Base-by-base conservation (phyloP, 2,113 vertebrate species). In the Clinocottus analis region DNA sequence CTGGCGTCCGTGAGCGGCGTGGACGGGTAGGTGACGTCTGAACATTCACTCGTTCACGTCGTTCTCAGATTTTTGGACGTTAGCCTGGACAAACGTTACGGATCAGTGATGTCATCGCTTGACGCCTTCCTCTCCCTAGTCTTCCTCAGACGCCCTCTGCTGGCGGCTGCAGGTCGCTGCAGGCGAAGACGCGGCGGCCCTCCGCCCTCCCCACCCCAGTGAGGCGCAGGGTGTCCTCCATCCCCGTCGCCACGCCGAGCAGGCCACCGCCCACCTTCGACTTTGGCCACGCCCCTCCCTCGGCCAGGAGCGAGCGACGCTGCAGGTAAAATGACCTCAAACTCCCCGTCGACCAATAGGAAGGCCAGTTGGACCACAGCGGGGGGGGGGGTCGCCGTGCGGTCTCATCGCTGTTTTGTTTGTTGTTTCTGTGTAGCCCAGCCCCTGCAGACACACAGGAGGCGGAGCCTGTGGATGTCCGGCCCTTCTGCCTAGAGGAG, bases 151-250 rank as follows among this genome's bases (percentile, higher is more conserved):
- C 88, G 0, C 92, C 93, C 17, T 75, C 92, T 35, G 51, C 85
- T 39, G 39, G 67, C 16, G 31, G 60, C 27, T 43, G 64, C 43
- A 81, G 76, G 51, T 45, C 84, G 0, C 29, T 87, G 74, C 95
- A 94, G 75, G 85, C 93, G n/a, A 95, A 90, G 12, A 5, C 80
- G 1, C 92, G 82, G 0, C 92, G 83, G 2, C 71, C 82, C 0
- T 96, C 96, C 0, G 91, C 91, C 8, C 70, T 98, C 3, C 97
- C 97, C 9, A 97, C 97, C 0, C 96, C 97, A 0, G 41, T 94
- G 2, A 79, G 76, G 33, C 89, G 91, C 14, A 91, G 93, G 12
- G 29, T 87, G 47, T 96, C 95, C 0, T 75, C 92, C 21, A 84
- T 97, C 55, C 93, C 94, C 0, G 19, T 75, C 19, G 81, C 79